Conservation (phyloP, 2,797 vertebrate species). For the Microcaecilia unicolor region DNA sequence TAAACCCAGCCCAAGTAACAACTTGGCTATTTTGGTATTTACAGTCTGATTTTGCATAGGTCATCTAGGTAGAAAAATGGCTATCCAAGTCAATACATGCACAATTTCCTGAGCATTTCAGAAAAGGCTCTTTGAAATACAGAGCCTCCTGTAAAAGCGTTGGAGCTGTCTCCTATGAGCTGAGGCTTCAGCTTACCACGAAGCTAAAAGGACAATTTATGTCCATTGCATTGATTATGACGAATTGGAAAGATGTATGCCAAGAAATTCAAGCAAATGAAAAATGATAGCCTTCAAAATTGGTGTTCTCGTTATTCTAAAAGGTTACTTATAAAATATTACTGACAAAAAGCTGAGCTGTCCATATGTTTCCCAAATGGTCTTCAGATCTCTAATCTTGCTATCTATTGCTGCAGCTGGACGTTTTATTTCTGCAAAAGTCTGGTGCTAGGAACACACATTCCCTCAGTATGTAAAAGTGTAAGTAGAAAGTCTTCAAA, state of each 20-base stretch:
- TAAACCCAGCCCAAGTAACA: too few relatives aligned
- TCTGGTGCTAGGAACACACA: too few relatives aligned
- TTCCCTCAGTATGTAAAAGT: constrained; percentile 40
- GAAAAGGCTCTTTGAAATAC: too few relatives aligned
- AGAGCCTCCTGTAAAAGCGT: too few relatives aligned
- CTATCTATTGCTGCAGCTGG: too few relatives aligned
- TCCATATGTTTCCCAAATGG: constrained; percentile 40
- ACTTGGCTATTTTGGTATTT: too few relatives aligned
- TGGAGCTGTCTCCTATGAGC: too few relatives aligned
- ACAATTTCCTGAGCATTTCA: too few relatives aligned
- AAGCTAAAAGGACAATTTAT: constrained; percentile 33
- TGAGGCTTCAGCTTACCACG: constrained; percentile 11
- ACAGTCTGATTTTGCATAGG: too few relatives aligned
- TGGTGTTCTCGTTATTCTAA: constrained; percentile 43
- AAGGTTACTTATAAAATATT: constrained; percentile 44
- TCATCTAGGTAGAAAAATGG: too few relatives aligned
- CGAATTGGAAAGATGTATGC: constrained; percentile 40
- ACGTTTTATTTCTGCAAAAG: too few relatives aligned
- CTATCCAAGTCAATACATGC: too few relatives aligned
- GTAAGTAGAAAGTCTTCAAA: constrained; percentile 28
- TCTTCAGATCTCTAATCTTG: constrained; percentile 30
- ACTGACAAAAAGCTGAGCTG: constrained; percentile 24
- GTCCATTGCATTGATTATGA: constrained; percentile 33
- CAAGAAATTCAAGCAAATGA: constrained; percentile 41
- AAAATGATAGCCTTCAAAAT: constrained; percentile 38